Evolutionary conservation across 2,888 invertebrate genomes (phyloP).

Genomic region (Drosophila glabriapex): DNA sequence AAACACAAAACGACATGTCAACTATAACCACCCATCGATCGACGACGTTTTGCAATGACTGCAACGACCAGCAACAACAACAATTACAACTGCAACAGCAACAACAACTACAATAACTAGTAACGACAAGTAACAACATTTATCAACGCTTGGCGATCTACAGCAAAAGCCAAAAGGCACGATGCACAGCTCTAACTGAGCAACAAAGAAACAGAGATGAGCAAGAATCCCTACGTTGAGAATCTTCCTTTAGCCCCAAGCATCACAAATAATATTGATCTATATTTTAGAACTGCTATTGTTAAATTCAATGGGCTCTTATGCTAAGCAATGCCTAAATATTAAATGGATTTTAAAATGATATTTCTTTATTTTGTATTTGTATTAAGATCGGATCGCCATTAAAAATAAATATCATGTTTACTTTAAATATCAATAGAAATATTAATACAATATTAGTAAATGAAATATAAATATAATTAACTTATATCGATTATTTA

Average conservation of each 20-base stretch:
- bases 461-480: neutral
- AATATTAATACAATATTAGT: no score
- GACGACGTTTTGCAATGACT: slow-evolving; percentile 52
- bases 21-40: slow-evolving; percentile 83
- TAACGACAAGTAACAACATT: slow-evolving; percentile 80
- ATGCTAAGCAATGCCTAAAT: neutral
- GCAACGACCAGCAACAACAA: slow-evolving; percentile 28
- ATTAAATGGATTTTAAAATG: neutral
- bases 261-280: neutral
- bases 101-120: slow-evolving; percentile 54
- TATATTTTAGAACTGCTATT: neutral
- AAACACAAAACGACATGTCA: slow-evolving; percentile 79
- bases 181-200: slow-evolving; percentile 44
- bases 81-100: slow-evolving; percentile 46
- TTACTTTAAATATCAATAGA: no score
- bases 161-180: slow-evolving; percentile 70
- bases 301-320: neutral
- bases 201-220: slow-evolving; percentile 3
- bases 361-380: neutral
- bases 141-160: slow-evolving; percentile 80
- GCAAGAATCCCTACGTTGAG: neutral
- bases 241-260: neutral
- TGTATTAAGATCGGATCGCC: neutral
- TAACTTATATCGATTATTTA: neutral
- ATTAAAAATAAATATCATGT: neutral